A percentile compares a stretch with the other conserved stretches of the same genome.
phyloP scores from a whole-genome alignment of 2,888 invertebrate species.

The Callyntrura sp. region DNA sequence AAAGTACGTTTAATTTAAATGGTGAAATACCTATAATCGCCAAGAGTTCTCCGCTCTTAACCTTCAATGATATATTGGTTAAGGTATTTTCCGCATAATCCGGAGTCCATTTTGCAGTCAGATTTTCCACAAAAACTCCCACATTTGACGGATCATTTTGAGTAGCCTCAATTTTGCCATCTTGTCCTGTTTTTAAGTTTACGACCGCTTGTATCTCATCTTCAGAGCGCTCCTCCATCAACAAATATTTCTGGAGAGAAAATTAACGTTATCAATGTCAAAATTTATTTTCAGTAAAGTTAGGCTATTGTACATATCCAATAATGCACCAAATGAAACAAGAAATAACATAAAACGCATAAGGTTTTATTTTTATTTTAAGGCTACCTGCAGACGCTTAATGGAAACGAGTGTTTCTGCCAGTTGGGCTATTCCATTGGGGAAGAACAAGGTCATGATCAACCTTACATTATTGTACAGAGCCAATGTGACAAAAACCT shows the following conservation, averaged over 20 bases:
- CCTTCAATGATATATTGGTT: constrained; percentile 89
- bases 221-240: constrained; percentile 85
- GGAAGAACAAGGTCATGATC: constrained; percentile 95
- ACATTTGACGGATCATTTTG: background rate
- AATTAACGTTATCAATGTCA: background rate
- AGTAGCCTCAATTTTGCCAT: background rate
- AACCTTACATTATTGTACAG: constrained; percentile 94
- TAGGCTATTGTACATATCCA: too few species aligned
- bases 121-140: constrained; percentile 77
- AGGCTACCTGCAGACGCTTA: constrained; percentile 88
- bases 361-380: constrained; percentile 3
- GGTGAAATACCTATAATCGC: constrained; percentile 83
- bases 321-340: too few species aligned
- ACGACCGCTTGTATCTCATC: background rate
- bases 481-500: constrained; percentile 94
- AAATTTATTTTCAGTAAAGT: background rate
- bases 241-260: constrained; percentile 83
- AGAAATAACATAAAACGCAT: background rate
- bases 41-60: constrained; percentile 88
- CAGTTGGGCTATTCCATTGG: constrained; percentile 92
- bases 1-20: background rate
- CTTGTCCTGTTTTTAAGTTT: background rate
- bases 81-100: constrained; percentile 88
- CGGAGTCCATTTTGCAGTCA: constrained; percentile 84
- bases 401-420: constrained; percentile 93